phyloP scores from a whole-genome alignment of 1,140 invertebrate genomes.

The Drosophila nasuta region DNA sequence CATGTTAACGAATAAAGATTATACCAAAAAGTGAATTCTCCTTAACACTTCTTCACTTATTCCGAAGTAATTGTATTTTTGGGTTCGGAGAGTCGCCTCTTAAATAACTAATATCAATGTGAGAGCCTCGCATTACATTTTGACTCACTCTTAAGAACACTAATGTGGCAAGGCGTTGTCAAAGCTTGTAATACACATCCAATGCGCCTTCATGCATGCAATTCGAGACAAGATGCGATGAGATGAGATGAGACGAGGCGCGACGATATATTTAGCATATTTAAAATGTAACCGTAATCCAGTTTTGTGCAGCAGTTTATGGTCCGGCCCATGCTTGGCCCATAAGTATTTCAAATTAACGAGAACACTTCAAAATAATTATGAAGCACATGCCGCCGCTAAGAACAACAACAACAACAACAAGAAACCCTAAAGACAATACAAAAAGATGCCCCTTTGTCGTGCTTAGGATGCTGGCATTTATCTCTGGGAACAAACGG shows the following conservation, averaged over 20 bases:
- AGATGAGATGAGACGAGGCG: not conserved
- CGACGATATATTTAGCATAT: constrained; percentile 70
- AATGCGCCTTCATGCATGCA: constrained; percentile 7
- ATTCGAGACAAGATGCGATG: not conserved
- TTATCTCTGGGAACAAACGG: constrained; percentile 61
- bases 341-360: constrained; percentile 81
- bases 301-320: constrained; percentile 67
- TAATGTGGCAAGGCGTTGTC: constrained; percentile 3
- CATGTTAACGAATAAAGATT: no score
- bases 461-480: constrained; percentile 9
- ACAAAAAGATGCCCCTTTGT: not conserved
- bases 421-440: not conserved
- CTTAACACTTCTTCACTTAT: not conserved
- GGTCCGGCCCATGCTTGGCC: constrained; percentile 47
- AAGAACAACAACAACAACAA: constrained; percentile 24
- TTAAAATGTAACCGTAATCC: constrained; percentile 72
- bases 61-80: not conserved
- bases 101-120: constrained; percentile 15
- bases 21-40: no score
- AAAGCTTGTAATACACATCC: constrained; percentile 21
- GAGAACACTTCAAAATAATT: constrained; percentile 80
- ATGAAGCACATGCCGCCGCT: constrained; percentile 69
- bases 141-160: not conserved
- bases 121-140: constrained; percentile 1
- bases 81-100: not conserved